Evolutionary conservation across 2,888 invertebrate genomes (phyloP), one percentile per base, ranked within the genome.

Genomic region (Silvanus unidentatus): DNA sequence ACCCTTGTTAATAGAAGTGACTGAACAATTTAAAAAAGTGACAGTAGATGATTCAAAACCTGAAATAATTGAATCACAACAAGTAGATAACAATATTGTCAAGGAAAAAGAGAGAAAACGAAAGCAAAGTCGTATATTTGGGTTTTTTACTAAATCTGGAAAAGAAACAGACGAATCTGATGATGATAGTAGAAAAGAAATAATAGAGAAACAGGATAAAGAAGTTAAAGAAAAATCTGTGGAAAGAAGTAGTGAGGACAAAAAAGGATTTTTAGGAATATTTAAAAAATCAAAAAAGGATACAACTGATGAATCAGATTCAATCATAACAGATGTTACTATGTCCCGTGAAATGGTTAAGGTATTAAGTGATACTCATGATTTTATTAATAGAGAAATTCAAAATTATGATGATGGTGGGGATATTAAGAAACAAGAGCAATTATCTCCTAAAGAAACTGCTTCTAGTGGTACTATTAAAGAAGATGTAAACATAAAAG

Each of bases 191-290:
- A 57, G 52, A 41, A 58, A 52, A 43, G 64, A 63, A 44, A 64
- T 68, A 28, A 56, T 68, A 13, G 68, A 69, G 47, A 70, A 70
- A 52, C 69, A 69, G 40, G 68, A 69, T 35, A 56, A 57, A 38
- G 67, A 69, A 54, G 52, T 62, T 15, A 65, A 66, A 52, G 65
- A 70, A 51, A 29, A 36, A 40, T 27, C 37, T 30, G 36, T 16
- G 36, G 34, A 43, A 38, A 40, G 16, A 11, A 50, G 48, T 27
- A 43, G 42, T 28, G 45, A 52, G 22, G 54, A 55, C 32, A 54
- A 52, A 28, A 49, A 53, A 12, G 53, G 56, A 35, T 48, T 59
- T 38, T 53, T 54, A 29, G 59, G 62, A 15, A 39, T 58, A 10
- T 64, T 64, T 38, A 64, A 63, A 44, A 64, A 64, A 44, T 28